Conservation (phyloP, 2,797 vertebrate genomes). For the Poecilia wingei region DNA sequence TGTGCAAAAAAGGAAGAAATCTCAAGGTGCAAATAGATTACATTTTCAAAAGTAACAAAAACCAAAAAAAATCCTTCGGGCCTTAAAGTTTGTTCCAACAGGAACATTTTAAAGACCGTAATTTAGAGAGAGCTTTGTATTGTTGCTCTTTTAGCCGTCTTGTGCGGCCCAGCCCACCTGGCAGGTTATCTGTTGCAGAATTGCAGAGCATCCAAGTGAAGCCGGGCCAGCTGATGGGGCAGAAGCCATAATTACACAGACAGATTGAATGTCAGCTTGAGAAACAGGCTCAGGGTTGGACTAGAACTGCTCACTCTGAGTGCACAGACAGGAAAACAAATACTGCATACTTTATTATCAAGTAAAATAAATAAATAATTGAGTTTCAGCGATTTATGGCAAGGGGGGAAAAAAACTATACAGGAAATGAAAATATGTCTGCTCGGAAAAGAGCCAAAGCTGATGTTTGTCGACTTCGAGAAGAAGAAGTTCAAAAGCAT, state of each 20-base stretch:
- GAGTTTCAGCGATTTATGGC: not conserved
- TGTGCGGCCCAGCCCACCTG: constrained; percentile 45
- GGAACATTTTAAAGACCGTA: not conserved
- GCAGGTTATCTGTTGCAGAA: constrained; percentile 28
- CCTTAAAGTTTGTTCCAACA: not conserved
- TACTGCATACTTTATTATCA: not conserved
- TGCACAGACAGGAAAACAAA: constrained; percentile 46
- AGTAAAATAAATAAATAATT: not conserved
- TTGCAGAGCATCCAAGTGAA: constrained; percentile 43
- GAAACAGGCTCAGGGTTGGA: constrained; percentile 39
- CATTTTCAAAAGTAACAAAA: not conserved
- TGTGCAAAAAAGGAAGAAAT: not conserved
- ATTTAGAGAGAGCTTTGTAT: constrained; percentile 1
- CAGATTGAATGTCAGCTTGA: constrained; percentile 70
- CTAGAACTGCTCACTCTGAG: constrained; percentile 33
- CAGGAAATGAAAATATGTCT: not conserved
- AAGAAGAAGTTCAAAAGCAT: constrained; percentile 21
- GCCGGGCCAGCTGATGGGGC: constrained; percentile 59
- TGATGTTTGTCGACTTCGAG: not conserved
- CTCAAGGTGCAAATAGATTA: not conserved
- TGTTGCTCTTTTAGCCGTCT: constrained; percentile 30
- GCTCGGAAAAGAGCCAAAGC: not conserved
- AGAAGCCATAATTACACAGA: constrained; percentile 46
- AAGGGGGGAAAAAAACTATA: not conserved
- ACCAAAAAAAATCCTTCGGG: not conserved